A percentile compares a stretch with the other conserved stretches of the same genome.
Conservation (phyloP, 2,797 vertebrate genomes). For the Characodon lateralis region DNA sequence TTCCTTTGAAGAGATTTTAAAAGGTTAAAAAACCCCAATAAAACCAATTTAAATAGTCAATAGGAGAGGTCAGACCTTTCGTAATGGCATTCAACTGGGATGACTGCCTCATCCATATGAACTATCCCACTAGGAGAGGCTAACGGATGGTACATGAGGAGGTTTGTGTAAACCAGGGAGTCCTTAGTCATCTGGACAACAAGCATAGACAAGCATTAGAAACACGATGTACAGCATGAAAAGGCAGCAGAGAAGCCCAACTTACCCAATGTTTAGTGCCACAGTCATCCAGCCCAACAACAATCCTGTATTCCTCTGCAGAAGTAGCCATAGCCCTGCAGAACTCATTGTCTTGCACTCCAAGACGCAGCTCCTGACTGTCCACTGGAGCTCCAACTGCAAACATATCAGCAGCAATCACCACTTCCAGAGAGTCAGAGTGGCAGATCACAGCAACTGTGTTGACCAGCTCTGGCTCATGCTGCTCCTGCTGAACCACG, state of each 20-base stretch:
- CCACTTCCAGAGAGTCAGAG: constrained; percentile 68
- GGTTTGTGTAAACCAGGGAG: constrained; percentile 75
- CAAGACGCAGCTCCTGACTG: constrained; percentile 65
- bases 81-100: constrained; percentile 80
- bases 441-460: constrained; percentile 69
- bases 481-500: background rate
- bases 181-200: constrained; percentile 68
- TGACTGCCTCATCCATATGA: constrained; percentile 70
- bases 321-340: constrained; percentile 58
- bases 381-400: constrained; percentile 59
- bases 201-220: background rate
- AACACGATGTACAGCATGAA: rapidly evolving
- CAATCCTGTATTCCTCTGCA: constrained; percentile 63
- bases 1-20: constrained; percentile 50
- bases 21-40: background rate
- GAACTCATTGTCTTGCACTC: constrained; percentile 32
- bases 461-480: constrained; percentile 39
- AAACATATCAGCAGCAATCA: constrained; percentile 75
- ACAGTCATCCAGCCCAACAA: constrained; percentile 63
- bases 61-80: constrained; percentile 56
- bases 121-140: constrained; percentile 63
- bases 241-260: rapidly evolving
- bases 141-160: constrained; percentile 72
- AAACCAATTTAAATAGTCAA: too few relatives aligned
- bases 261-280: constrained; percentile 78